A percentile compares a stretch with the other conserved stretches of the same genome.
Evolutionary conservation across 2,113 vertebrate species (phyloP).

Genomic region (Channa maculata): DNA sequence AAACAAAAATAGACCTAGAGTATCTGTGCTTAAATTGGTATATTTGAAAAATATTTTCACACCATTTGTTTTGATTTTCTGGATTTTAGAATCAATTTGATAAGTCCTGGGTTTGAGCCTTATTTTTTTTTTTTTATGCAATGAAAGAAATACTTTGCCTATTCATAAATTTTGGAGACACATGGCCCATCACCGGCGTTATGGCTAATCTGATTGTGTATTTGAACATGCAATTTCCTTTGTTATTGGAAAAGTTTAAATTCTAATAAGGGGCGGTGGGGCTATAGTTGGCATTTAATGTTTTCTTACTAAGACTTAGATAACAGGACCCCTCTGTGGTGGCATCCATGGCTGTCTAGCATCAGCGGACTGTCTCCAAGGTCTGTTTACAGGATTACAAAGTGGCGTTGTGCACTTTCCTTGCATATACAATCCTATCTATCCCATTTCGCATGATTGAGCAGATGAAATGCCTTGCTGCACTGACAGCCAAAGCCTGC

Average conservation of each 20-base stretch:
- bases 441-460: slow-evolving; percentile 27
- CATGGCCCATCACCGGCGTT: not conserved
- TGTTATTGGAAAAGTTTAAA: not conserved
- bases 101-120: slow-evolving; percentile 34
- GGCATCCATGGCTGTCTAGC: not conserved
- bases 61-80: not conserved
- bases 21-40: not conserved
- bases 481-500: not conserved
- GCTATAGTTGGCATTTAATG: not conserved
- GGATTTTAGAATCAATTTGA: slow-evolving; percentile 9
- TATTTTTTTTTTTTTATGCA: slow-evolving; percentile 27
- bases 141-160: slow-evolving; percentile 20
- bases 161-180: slow-evolving; percentile 16
- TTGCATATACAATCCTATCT: slow-evolving; percentile 73
- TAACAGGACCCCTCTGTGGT: not conserved
- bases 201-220: not conserved
- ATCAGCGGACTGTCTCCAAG: slow-evolving; percentile 6
- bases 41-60: not conserved
- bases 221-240: not conserved
- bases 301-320: not conserved
- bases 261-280: too few species aligned
- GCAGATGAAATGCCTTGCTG: not conserved
- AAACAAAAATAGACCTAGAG: not conserved
- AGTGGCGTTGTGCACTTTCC: slow-evolving; percentile 59
- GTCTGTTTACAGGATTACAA: slow-evolving; percentile 22